These are phyloP conservation scores for Typhlichthys eigenmanni DNA, from an alignment of 2,797 vertebrate genomes.

Conservation along the genomic window DNA sequence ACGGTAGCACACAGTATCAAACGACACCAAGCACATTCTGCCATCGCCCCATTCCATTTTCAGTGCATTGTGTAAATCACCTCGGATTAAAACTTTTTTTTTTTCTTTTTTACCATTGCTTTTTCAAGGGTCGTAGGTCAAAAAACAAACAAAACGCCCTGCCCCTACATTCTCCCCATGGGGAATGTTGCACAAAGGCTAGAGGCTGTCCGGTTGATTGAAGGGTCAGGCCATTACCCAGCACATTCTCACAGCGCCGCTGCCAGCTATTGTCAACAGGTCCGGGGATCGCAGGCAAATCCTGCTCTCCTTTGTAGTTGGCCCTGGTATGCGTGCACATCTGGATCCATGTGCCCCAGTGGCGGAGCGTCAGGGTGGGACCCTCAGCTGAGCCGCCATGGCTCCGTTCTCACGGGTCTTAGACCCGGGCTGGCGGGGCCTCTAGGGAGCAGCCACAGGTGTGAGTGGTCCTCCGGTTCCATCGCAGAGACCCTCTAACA, in stretches of 20 bases:
- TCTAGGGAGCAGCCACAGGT: conserved; percentile 39
- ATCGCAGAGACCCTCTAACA: conserved; percentile 37
- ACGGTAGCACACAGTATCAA: too few species aligned
- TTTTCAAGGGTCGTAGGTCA: too few species aligned
- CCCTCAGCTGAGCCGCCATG: conserved; percentile 9
- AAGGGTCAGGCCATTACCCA: conserved; percentile 33
- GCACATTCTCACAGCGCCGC: conserved; percentile 57
- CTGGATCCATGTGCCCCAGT: conserved; percentile 51
- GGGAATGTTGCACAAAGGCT: conserved; percentile 10
- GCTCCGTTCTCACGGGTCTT: conserved; percentile 60
- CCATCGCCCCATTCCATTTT: too few species aligned
- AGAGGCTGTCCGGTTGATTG: conserved; percentile 11
- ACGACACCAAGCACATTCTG: too few species aligned
- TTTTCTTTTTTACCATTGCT: too few species aligned
- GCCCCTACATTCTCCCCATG: conserved; percentile 1
- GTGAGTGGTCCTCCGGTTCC: conserved; percentile 26
- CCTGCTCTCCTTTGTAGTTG: conserved; percentile 47
- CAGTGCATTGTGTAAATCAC: too few species aligned
- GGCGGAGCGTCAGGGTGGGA: conserved; percentile 41
- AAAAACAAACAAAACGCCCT: too few species aligned
- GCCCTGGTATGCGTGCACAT: conserved; percentile 59
- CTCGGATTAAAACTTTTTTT: too few species aligned
- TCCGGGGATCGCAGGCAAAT: conserved; percentile 54
- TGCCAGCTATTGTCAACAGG: conserved; percentile 64
- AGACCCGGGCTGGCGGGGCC: conserved; percentile 36